Evolutionary conservation across 1,140 invertebrate genomes (phyloP), one percentile per base, ranked within the genome.

Genomic region (Heterodera carotae): DNA sequence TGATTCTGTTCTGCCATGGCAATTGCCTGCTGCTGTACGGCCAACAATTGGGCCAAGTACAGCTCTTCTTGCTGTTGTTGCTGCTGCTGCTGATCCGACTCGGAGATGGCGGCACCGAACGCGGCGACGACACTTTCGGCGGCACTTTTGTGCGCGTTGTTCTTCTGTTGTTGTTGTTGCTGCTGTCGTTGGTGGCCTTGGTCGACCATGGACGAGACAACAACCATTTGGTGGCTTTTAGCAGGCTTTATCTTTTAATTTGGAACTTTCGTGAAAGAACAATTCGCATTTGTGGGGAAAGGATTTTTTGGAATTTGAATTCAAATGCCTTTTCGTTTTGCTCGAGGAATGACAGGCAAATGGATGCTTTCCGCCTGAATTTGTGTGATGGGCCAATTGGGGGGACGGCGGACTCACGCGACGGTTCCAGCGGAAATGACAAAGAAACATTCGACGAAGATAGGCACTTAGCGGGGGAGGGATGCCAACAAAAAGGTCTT

Each of bases 1-100:
- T 74, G 33, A 1, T 70, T 33, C 33, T 22, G 12, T 2, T 53
- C 69, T 25, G 31, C 25, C 43, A 53, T 72, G 15, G 33, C 43
- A 18, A 62, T 64, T 43, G 59, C 64, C 62, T 72, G 60, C 56
- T 59, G 76, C 33, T 68, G 43, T 15, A 74, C 79, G 69, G 69
- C 70, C 69, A 78, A 29, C 53, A 77, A 43, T 33, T 80, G 59
- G 12, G 34, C 59, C 60, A 56, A 56, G 53, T 69, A 72, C 25
- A 69, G 39, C 27, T 74, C 48, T 56, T 56, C 48, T 22, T 56
- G 48, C 22, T 56, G 68, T 69, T 69, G 27, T 8, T 69, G 48
- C 29, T 56, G 48, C 48, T 72, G 43, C 29, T 43, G 69, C 33
- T 53, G 22, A 62, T 62, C 64, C 36, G 27, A 31, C 36, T 22